Conservation (phyloP, 1,140 invertebrate species). For the Aphis craccivora region DNA sequence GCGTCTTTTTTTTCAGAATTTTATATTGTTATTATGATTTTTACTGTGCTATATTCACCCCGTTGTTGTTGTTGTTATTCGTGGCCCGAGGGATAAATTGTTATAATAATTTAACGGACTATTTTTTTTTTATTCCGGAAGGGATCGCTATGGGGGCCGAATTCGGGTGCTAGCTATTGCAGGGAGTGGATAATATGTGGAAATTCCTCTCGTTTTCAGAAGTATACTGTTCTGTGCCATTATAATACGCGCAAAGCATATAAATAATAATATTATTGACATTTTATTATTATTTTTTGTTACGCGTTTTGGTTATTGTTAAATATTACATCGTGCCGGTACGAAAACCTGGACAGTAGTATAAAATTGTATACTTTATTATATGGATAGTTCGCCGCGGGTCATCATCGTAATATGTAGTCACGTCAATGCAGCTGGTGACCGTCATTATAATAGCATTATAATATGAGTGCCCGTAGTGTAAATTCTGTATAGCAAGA, state of each 20-base stretch:
- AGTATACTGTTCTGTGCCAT: background rate
- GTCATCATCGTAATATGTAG: background rate
- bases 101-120: background rate
- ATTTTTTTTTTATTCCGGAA: background rate
- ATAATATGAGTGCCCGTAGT: background rate
- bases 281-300: background rate
- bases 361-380: background rate
- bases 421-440: background rate
- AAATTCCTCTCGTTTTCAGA: background rate
- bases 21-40: background rate
- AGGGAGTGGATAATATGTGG: background rate
- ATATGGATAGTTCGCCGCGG: background rate
- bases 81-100: background rate
- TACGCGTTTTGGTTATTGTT: background rate
- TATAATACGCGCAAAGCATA: background rate
- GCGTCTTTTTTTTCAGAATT: background rate
- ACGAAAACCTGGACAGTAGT: background rate
- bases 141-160: background rate
- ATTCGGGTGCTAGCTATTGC: background rate
- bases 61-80: background rate
- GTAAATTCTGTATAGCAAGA: background rate
- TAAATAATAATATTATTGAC: background rate
- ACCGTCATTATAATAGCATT: background rate
- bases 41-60: background rate
- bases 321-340: background rate